Percentiles rank a stretch among this genome's conserved stretches.
Evolutionary conservation across 2,797 vertebrate species (phyloP).

Genomic region (Sebastes glaucus): DNA sequence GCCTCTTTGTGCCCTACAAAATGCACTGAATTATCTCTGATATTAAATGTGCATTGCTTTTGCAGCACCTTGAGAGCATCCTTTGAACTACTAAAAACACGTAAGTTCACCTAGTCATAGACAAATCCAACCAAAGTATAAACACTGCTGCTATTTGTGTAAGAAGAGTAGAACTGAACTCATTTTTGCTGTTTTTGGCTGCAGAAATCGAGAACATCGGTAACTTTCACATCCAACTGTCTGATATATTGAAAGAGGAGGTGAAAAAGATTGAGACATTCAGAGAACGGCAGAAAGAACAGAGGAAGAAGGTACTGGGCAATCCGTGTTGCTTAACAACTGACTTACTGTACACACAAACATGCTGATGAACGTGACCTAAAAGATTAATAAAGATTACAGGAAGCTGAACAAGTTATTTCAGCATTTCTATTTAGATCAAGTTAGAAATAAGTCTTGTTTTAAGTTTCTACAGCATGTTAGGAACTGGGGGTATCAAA

Average conservation of each 20-base stretch:
- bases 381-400: neutral
- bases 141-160: neutral
- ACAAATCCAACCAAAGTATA: neutral
- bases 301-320: constrained; percentile 90
- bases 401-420: neutral
- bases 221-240: constrained; percentile 92
- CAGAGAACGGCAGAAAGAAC: constrained; percentile 93
- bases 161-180: neutral
- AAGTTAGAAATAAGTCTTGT: neutral
- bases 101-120: constrained; percentile 82
- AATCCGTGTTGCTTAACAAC: constrained; percentile 1
- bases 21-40: neutral
- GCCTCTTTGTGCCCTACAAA: neutral
- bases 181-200: neutral
- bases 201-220: constrained; percentile 94
- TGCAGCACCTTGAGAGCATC: constrained; percentile 89
- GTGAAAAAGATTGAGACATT: constrained; percentile 92
- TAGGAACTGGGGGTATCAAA: neutral
- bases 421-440: neutral
- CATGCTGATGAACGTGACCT: neutral
- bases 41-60: constrained; percentile 11
- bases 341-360: neutral
- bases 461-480: neutral
- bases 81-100: constrained; percentile 90
- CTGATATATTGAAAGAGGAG: constrained; percentile 89